Evolutionary conservation across 2,113 vertebrate genomes (phyloP).

Genomic region (Sphaerodactylus townsendi): DNA sequence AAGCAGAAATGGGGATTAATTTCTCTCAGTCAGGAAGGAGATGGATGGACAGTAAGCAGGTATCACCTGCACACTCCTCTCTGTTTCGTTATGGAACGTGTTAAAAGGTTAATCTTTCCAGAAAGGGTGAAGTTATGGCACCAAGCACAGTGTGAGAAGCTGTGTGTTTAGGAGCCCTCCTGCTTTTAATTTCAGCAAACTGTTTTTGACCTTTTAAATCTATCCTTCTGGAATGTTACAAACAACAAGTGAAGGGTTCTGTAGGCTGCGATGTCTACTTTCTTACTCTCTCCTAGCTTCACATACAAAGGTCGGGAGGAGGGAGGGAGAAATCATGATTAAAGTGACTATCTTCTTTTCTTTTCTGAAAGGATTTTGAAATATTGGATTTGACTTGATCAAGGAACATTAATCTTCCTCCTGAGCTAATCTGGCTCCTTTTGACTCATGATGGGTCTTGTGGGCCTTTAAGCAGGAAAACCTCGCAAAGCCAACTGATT

Average conservation of each 20-base stretch:
- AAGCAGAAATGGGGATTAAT: conserved; percentile 32
- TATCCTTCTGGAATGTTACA: background rate
- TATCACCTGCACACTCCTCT: background rate
- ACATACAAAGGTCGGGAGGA: background rate
- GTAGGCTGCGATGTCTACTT: background rate
- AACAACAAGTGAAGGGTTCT: background rate
- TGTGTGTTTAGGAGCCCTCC: conserved; percentile 7
- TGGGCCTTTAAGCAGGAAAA: conserved; percentile 26
- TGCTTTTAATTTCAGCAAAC: conserved; percentile 5
- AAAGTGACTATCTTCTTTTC: background rate
- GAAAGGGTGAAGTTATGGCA: conserved; percentile 26
- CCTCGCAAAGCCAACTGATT: background rate
- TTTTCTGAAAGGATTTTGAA: background rate
- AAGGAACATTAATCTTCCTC: background rate
- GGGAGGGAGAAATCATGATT: background rate
- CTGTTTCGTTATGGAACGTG: conserved; percentile 45
- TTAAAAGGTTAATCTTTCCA: conserved; percentile 50
- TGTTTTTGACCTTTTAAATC: background rate
- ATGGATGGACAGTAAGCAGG: background rate
- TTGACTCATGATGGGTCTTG: conserved; percentile 6
- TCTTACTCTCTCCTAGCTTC: background rate
- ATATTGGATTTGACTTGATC: background rate
- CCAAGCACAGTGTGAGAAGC: background rate
- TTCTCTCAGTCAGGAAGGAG: background rate
- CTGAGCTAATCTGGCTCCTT: background rate